Conservation (phyloP, 2,888 invertebrate species). For the Cerceris ruficornis region DNA sequence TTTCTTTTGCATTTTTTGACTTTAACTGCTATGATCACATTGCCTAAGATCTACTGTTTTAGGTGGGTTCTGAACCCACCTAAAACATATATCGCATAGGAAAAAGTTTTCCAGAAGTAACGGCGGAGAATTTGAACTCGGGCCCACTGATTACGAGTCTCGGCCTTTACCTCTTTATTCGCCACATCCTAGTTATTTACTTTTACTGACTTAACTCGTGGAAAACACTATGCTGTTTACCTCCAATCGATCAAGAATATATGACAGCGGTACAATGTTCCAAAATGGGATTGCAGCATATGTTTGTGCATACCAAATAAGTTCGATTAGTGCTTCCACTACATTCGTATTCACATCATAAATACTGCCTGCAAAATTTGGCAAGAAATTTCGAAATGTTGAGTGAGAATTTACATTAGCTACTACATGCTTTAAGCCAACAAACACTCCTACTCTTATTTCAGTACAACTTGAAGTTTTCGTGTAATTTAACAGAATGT, state of each 20-base stretch:
- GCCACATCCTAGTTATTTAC: too few relatives aligned
- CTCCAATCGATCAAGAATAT: slow-evolving; percentile 57
- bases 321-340: slow-evolving; percentile 50
- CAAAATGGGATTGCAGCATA: slow-evolving; percentile 47
- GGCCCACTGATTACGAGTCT: too few relatives aligned
- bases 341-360: slow-evolving; percentile 52
- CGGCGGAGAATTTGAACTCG: too few relatives aligned
- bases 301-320: slow-evolving; percentile 48
- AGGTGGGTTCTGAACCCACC: too few relatives aligned
- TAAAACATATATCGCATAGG: too few relatives aligned
- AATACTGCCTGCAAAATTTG: slow-evolving; percentile 49
- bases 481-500: slow-evolving; percentile 44
- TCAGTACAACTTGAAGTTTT: slow-evolving; percentile 36
- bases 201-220: too few relatives aligned
- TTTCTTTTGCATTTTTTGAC: too few relatives aligned
- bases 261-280: slow-evolving; percentile 51
- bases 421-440: slow-evolving; percentile 55
- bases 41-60: too few relatives aligned
- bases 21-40: too few relatives aligned
- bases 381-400: slow-evolving; percentile 41
- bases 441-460: slow-evolving; percentile 54
- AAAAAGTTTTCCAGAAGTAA: too few relatives aligned
- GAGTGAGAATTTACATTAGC: slow-evolving; percentile 33
- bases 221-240: slow-evolving; percentile 34
- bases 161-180: too few relatives aligned